Evolutionary conservation across 2,797 vertebrate species (phyloP), one percentile per base, ranked within the genome.

Genomic region (Falco peregrinus): DNA sequence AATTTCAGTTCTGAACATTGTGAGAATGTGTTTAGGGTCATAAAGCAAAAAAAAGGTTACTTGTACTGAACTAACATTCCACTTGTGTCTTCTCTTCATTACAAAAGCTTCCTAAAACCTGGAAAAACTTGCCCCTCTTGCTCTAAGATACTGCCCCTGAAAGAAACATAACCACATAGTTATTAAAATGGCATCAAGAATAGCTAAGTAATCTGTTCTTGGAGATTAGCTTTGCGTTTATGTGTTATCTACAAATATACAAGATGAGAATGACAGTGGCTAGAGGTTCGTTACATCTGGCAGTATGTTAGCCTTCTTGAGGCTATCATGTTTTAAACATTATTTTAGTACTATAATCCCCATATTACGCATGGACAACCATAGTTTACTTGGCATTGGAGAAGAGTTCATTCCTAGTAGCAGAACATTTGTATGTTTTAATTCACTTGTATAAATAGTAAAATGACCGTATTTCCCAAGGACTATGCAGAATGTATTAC

Each of bases 201-300:
- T 89, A 94, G 37, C 63, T 91, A 97, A 96, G 89, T 85, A 94
- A 87, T 69, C 85, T 91, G 88, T 93, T 96, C 54, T 91, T 90
- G 84, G 79, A 97, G 91, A 95, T 93, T 68, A 91, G 81, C 48
- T 95, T 93, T 95, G 26, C 1, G 6, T 90, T 50, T 93, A 28
- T 85, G 28, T 87, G 47, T 92, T 90, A 92, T 87, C 90, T 96
- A 94, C 95, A 96, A 95, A 94, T 89, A 96, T 96, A 97, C 82
- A 94, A 70, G 51, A 85, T 93, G 91, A 93, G 80, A 90, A 83
- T 90, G 92, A 95, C 64, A 92, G 88, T 92, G 90, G 59, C 84
- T 95, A 84, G 87, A 79, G 92, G 84, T 86, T 96, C 57, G 43
- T 74, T 94, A 68, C 73, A 89, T 95, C 84, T 95, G 94, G 96